These are phyloP conservation scores for Campoletis raptor DNA, from an alignment of 2,888 invertebrate genomes.

Conservation along the genomic window DNA sequence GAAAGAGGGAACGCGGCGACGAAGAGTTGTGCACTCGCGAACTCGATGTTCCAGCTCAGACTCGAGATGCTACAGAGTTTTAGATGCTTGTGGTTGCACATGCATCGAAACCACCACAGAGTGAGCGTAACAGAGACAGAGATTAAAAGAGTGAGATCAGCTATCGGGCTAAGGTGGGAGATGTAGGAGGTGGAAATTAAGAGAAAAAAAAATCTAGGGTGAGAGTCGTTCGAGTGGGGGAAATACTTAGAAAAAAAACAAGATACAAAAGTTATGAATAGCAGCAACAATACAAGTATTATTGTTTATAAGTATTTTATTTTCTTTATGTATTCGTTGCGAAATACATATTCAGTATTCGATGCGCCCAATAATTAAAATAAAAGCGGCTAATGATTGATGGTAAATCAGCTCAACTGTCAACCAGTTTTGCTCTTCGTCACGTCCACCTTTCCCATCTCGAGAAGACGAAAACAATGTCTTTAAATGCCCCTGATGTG, in stretches of 20 bases:
- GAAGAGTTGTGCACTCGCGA: slow-evolving; percentile 22
- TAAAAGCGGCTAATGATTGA: background rate
- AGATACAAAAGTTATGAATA: slow-evolving; percentile 19
- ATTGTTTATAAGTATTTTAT: background rate
- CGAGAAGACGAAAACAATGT: background rate
- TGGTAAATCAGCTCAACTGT: background rate
- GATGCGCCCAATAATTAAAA: background rate
- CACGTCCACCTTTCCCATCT: background rate
- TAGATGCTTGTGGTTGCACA: slow-evolving; percentile 43
- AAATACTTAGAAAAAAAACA: background rate
- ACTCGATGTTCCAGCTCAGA: slow-evolving; percentile 51
- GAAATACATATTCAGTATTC: background rate
- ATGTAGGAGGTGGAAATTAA: slow-evolving; percentile 55
- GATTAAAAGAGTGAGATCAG: slow-evolving; percentile 34
- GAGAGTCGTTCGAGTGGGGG: slow-evolving; percentile 51
- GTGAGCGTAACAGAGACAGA: slow-evolving; percentile 41
- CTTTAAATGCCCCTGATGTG: background rate
- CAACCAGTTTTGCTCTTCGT: background rate
- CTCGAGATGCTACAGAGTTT: slow-evolving; percentile 40
- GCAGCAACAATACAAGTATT: background rate
- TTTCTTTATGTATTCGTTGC: background rate
- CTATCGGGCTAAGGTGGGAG: slow-evolving; percentile 24
- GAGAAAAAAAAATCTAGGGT: slow-evolving; percentile 61
- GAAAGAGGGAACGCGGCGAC: slow-evolving; percentile 58
- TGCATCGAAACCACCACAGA: slow-evolving; percentile 37